These are phyloP conservation scores for Oncorhynchus nerka DNA, from an alignment of 2,113 vertebrate genomes.

Conservation along the genomic window DNA sequence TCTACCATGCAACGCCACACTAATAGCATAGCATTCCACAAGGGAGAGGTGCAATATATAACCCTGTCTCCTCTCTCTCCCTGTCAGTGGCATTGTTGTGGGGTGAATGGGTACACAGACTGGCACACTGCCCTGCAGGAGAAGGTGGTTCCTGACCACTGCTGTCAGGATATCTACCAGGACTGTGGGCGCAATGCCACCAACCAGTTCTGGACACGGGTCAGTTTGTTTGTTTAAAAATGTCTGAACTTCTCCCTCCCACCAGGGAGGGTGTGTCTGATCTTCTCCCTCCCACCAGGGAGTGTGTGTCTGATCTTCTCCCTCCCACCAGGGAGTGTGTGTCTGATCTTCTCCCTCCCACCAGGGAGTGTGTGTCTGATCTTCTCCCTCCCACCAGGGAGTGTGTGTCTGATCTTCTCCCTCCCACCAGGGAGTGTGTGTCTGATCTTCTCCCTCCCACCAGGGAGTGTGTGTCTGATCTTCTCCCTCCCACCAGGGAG, in stretches of 20 bases:
- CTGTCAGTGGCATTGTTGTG: constrained; percentile 90
- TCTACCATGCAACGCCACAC: not conserved
- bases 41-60: not conserved
- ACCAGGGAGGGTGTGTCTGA: not conserved
- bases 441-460: too few relatives aligned
- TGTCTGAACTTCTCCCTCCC: too few relatives aligned
- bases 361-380: too few relatives aligned
- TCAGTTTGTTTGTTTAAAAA: constrained; percentile 50
- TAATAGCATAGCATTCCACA: not conserved
- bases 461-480: not conserved
- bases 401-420: not conserved
- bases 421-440: not conserved
- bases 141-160: constrained; percentile 87
- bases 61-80: not conserved
- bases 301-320: not conserved
- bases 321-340: not conserved
- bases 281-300: not conserved
- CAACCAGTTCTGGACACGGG: constrained; percentile 84
- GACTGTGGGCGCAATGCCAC: constrained; percentile 87
- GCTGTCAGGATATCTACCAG: constrained; percentile 85
- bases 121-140: constrained; percentile 87
- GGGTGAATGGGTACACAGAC: constrained; percentile 84
- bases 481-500: not conserved
- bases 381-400: too few relatives aligned
- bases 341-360: not conserved